These are phyloP conservation scores for Corbicula japonica DNA, from an alignment of 2,888 invertebrate species.

Conservation along the genomic window DNA sequence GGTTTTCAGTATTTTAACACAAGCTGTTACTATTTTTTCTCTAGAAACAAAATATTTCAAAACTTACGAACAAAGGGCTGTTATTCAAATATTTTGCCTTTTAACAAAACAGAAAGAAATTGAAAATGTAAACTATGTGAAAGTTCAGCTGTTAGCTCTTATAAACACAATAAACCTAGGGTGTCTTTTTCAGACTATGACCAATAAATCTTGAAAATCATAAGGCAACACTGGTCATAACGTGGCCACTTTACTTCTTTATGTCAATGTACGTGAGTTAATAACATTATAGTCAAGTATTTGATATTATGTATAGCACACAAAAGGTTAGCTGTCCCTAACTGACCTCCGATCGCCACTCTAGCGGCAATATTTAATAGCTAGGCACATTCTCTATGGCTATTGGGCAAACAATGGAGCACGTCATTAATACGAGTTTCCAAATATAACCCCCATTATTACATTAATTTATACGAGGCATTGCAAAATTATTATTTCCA, in stretches of 20 bases:
- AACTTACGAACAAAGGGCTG: too few relatives aligned
- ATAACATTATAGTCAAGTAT: slow-evolving; percentile 29
- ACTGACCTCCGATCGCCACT: slow-evolving; percentile 43
- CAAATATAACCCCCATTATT: slow-evolving; percentile 48
- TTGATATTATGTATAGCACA: slow-evolving; percentile 35
- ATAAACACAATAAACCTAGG: slow-evolving; percentile 37
- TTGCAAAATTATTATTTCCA: slow-evolving; percentile 53
- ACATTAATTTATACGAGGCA: slow-evolving; percentile 57
- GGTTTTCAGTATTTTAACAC: too few relatives aligned
- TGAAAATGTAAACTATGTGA: slow-evolving; percentile 14
- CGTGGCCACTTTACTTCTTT: slow-evolving; percentile 22
- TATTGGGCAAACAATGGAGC: slow-evolving; percentile 39
- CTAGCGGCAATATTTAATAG: slow-evolving; percentile 46
- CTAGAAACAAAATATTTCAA: too few relatives aligned
- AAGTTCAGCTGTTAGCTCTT: slow-evolving; percentile 25
- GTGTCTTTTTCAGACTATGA: slow-evolving; percentile 32
- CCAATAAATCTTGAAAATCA: slow-evolving; percentile 42
- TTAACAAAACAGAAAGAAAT: slow-evolving; percentile 3
- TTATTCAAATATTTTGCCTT: slow-evolving; percentile 14
- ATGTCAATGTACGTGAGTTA: slow-evolving; percentile 38
- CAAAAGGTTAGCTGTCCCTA: slow-evolving; percentile 46
- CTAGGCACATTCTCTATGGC: slow-evolving; percentile 45
- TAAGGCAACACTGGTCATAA: slow-evolving; percentile 26
- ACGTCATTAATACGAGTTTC: slow-evolving; percentile 48
- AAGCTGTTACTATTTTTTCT: too few relatives aligned